Evolutionary conservation across 1,140 invertebrate genomes (phyloP), one percentile per base, ranked within the genome.

Genomic region (Chironomus striatipennis): DNA sequence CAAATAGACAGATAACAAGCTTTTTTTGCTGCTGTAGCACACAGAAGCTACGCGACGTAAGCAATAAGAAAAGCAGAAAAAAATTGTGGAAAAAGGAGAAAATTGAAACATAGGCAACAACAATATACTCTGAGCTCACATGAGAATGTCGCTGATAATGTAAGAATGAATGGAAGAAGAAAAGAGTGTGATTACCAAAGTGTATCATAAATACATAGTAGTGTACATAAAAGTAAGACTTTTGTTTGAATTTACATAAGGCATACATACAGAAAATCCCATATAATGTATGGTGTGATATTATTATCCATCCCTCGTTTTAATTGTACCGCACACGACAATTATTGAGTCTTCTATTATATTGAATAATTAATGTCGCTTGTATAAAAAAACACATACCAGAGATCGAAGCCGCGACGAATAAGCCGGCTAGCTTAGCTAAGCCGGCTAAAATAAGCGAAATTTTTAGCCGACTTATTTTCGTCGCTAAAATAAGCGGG

Each of bases 331-430:
- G 24, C 24, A 70, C 65, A 18, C 65, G 18, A 20, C 65, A 70
- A 70, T 70, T 70, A 70, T 18, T 70, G 17, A 70, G 65, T 17
- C 12, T 57, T 57, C 9, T n/a, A 57, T 70, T 70, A 15, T 70
- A 70, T 70, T 70, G 65, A 70, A 70, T 70, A 70, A 70, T 70
- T 70, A 70, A 70, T 70, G 18, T 70, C 5, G 65, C n/a, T 9
- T 70, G 47, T 57, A 57, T 57, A n/a, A 57, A n/a, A 10, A 34
- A 34, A 2, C 1, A 2, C 24, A 57, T 57, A 57, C n/a, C n/a
- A n/a, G n/a, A n/a, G n/a, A n/a, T n/a, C n/a, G n/a, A n/a, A n/a
- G n/a, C n/a, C n/a, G n/a, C n/a, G n/a, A n/a, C n/a, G n/a, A n/a
- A n/a, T n/a, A n/a, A n/a, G n/a, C n/a, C n/a, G n/a, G n/a, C n/a